Evolutionary conservation across 2,797 vertebrate genomes (phyloP).

Genomic region (Myotis daubentonii): DNA sequence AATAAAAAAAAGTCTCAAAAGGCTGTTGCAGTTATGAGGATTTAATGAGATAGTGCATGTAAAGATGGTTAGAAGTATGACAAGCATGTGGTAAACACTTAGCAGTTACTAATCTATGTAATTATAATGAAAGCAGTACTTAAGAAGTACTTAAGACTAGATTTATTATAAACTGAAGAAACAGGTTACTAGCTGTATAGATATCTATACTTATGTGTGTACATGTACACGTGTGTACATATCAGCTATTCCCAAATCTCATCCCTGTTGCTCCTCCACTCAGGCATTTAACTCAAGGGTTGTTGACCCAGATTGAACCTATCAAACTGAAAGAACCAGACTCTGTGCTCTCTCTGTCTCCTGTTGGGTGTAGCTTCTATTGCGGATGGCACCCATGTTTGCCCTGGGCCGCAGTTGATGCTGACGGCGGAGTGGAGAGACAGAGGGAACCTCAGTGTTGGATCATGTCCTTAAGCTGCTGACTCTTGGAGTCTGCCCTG

Average conservation of each 20-base stretch:
- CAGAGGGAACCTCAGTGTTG: neutral
- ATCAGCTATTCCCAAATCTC: neutral
- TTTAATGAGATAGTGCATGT: neutral
- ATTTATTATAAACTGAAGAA: slow-evolving; percentile 36
- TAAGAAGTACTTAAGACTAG: neutral
- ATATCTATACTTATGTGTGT: neutral
- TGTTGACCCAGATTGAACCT: neutral
- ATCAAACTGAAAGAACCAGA: neutral
- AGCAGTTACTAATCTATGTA: slow-evolving; percentile 49
- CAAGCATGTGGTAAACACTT: slow-evolving; percentile 6
- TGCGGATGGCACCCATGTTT: neutral
- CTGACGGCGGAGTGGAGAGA: neutral
- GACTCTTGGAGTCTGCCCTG: neutral
- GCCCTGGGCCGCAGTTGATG: neutral
- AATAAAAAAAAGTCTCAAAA: slow-evolving; percentile 16
- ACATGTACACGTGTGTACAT: rapidly evolving
- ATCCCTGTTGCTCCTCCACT: neutral
- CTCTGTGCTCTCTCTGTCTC: neutral
- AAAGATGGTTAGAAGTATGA: slow-evolving; percentile 14
- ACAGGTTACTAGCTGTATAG: neutral
- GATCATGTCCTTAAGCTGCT: neutral
- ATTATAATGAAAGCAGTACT: slow-evolving; percentile 1
- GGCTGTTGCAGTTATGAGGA: neutral
- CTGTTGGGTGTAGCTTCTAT: neutral
- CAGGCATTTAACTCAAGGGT: neutral